Conservation (phyloP, 2,888 invertebrate genomes). For the Amphipoea lucens region DNA sequence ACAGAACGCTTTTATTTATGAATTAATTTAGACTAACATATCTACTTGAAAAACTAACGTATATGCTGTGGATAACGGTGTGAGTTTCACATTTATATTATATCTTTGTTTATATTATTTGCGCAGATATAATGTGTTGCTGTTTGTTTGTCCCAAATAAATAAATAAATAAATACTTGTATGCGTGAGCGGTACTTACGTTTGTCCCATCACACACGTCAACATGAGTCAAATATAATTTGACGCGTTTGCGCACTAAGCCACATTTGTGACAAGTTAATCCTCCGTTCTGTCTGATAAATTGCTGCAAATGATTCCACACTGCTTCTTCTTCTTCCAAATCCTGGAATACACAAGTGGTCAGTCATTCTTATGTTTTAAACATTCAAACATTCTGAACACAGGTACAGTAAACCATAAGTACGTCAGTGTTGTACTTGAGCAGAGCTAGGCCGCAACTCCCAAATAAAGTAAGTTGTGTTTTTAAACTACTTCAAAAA, state of each 20-base stretch:
- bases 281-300: slow-evolving; percentile 62
- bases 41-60: no score
- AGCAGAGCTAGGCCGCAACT: background rate
- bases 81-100: no score
- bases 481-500: background rate
- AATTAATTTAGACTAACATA: no score
- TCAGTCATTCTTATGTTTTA: background rate
- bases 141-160: no score
- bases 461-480: background rate
- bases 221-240: slow-evolving; percentile 57
- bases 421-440: no score
- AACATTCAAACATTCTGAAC: background rate
- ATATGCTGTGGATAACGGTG: no score
- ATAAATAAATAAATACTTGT: no score
- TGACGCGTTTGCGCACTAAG: slow-evolving; percentile 54
- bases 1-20: background rate
- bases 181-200: slow-evolving; percentile 32
- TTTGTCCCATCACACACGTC: slow-evolving; percentile 51
- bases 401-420: background rate
- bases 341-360: slow-evolving; percentile 46
- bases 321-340: slow-evolving; percentile 65
- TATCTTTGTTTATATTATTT: no score
- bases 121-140: no score
- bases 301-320: slow-evolving; percentile 66
- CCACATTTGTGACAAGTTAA: slow-evolving; percentile 71